Conservation (phyloP, 2,797 vertebrate species). For the Hybognathus amarus region DNA sequence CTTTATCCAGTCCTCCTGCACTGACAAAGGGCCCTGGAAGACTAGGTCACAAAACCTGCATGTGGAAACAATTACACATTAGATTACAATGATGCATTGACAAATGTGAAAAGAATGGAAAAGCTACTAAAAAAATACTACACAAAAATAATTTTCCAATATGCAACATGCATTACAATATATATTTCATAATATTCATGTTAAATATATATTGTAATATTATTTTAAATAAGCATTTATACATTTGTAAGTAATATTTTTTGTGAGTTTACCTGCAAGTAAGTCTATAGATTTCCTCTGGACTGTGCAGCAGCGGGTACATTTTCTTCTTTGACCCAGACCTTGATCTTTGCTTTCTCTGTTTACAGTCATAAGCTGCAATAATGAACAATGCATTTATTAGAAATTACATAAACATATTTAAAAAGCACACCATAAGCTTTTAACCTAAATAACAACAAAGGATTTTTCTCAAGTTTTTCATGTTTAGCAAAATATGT, state of each 20-base stretch:
- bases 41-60: conserved; percentile 97
- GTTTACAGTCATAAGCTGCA: conserved; percentile 89
- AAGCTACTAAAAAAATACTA: no score
- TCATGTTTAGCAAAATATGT: background rate
- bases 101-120: background rate
- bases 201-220: background rate
- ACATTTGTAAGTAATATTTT: no score
- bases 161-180: background rate
- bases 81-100: background rate
- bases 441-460: background rate
- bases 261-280: conserved; percentile 77
- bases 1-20: conserved; percentile 99
- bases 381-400: conserved; percentile 5
- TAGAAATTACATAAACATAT: background rate
- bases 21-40: conserved; percentile 98
- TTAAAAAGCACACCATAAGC: background rate
- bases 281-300: conserved; percentile 91
- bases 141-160: background rate
- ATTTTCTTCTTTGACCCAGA: conserved; percentile 91
- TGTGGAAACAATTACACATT: background rate
- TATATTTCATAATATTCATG: background rate
- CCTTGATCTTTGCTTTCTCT: conserved; percentile 91
- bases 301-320: conserved; percentile 83
- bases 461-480: background rate
- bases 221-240: background rate